Conservation (phyloP, 2,797 vertebrate genomes). For the Tinamus major region DNA sequence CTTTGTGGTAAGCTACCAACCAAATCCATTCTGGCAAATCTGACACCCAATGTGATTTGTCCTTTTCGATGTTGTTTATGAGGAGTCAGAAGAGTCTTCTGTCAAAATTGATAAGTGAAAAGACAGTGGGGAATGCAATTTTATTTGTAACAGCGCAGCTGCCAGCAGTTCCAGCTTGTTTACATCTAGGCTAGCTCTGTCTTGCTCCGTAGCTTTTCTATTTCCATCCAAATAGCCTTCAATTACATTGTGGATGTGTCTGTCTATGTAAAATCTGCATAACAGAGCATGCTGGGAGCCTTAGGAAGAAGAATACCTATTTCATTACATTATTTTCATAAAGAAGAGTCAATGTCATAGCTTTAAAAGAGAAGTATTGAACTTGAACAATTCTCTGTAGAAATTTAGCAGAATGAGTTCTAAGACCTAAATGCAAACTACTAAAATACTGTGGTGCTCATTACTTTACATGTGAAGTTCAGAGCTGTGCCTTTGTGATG, state of each 20-base stretch:
- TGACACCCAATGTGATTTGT: conserved; percentile 73
- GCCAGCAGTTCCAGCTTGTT: conserved; percentile 64
- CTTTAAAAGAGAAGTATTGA: conserved; percentile 46
- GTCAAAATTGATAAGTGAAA: conserved; percentile 80
- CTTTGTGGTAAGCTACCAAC: conserved; percentile 62
- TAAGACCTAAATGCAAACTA: conserved; percentile 48
- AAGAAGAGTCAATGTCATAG: conserved; percentile 7
- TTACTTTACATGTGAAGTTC: conserved; percentile 11
- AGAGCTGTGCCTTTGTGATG: not conserved
- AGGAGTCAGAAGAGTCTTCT: conserved; percentile 74
- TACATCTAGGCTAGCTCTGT: conserved; percentile 62
- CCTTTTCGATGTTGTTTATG: conserved; percentile 66
- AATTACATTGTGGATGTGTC: conserved; percentile 14
- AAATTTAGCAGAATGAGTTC: not conserved
- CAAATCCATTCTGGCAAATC: conserved; percentile 74
- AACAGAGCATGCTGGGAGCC: not conserved
- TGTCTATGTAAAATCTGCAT: conserved; percentile 1
- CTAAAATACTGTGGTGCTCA: not conserved
- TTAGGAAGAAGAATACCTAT: not conserved
- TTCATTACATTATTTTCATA: conserved; percentile 57
- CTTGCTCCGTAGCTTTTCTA: conserved; percentile 69
- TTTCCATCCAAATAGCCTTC: conserved; percentile 63
- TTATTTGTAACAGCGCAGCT: conserved; percentile 71
- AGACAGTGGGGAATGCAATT: conserved; percentile 66
- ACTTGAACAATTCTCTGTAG: conserved; percentile 39